These are phyloP conservation scores for Lepus europaeus DNA, from an alignment of 2,113 vertebrate genomes.

Conservation along the genomic window DNA sequence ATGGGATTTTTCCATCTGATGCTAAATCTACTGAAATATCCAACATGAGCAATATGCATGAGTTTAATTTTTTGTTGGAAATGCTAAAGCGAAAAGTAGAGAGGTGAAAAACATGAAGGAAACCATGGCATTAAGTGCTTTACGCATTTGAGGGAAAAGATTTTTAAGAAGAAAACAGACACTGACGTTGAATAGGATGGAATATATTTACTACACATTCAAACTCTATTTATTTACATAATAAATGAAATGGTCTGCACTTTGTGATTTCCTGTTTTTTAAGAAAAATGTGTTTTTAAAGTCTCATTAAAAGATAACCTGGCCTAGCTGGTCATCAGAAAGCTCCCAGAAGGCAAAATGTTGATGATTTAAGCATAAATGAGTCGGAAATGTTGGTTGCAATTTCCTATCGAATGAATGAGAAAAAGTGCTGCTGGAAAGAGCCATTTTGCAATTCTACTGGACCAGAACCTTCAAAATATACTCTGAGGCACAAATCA, in stretches of 20 bases:
- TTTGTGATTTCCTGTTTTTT: constrained; percentile 53
- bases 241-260: constrained; percentile 67
- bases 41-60: background rate
- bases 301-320: constrained; percentile 71
- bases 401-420: constrained; percentile 77
- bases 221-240: constrained; percentile 63
- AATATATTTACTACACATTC: constrained; percentile 26
- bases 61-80: constrained; percentile 46
- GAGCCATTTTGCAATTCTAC: constrained; percentile 76
- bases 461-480: constrained; percentile 77
- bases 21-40: background rate
- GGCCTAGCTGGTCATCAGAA: constrained; percentile 64
- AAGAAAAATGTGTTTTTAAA: constrained; percentile 63
- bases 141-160: background rate
- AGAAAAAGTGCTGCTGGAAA: constrained; percentile 66
- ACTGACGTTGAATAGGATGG: background rate
- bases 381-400: constrained; percentile 75
- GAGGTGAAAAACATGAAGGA: background rate
- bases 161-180: constrained; percentile 43
- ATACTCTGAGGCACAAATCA: constrained; percentile 64
- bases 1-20: background rate
- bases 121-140: constrained; percentile 38
- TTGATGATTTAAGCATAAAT: constrained; percentile 73
- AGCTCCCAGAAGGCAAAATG: constrained; percentile 68
- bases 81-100: background rate